Base-by-base conservation (phyloP, 2,888 invertebrate species). In the Ochropleura leucogaster region DNA sequence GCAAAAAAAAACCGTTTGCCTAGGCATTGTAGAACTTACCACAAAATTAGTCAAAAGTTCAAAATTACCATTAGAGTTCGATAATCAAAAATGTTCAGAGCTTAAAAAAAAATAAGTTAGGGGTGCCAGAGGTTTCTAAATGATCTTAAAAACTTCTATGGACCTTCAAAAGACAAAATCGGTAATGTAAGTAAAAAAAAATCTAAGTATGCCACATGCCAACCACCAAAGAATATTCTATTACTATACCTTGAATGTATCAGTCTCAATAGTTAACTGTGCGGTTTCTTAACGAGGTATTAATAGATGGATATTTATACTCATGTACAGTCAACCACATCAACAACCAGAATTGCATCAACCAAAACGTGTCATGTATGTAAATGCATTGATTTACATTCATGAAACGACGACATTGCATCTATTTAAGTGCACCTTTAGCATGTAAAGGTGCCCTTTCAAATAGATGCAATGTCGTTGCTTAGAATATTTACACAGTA, bases 331-430 rank as follows among this genome's bases (percentile, higher is more conserved):
- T 46, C 18, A 47, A 72, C 14, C 9, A 47, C 12, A 10, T 57
- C 72, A 72, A 14, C 18, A 10, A 20, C 16, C 6, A 14, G 72
- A 55, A 55, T 12, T 7, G 9, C 44, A 4, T 51, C 30, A 16
- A 7, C 40, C 20, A n/a, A 18, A 42, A 20, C 44, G 16, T 49
- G n/a, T 14, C 9, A 7, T 40, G 30, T 57, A 7, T 51, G 30
- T 30, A 47, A 42, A 68, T 40, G 20, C 14, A 64, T 46, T 46
- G 12, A 68, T 68, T 68, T 77, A 65, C 72, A 72, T 49, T 40
- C 7, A 12, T 44, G 4, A 46, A n/a, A 12, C 44, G 30, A 30
- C 30, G 30, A 30, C 30, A 30, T 30, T 30, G 30, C 30, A 30
- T 30, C 30, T 30, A 30, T 30, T 30, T 30, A 30, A 30, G 30